Base-by-base conservation (phyloP, 2,113 vertebrate genomes). In the Spheniscus mendiculus region DNA sequence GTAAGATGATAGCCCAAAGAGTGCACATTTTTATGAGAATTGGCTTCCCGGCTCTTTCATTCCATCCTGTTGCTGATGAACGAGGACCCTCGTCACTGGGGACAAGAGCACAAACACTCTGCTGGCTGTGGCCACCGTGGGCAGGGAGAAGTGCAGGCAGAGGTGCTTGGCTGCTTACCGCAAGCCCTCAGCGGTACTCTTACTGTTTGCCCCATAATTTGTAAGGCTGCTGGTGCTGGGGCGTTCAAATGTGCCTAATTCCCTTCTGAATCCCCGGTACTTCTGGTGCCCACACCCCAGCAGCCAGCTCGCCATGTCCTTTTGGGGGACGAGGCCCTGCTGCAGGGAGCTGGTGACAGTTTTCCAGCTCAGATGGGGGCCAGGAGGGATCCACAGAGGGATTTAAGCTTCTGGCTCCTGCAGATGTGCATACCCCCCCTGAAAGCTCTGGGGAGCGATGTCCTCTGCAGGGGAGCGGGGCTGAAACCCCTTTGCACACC, bases 41-140 rank as follows among this genome's bases (percentile, higher is more conserved):
- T 67, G 67, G 14, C 50, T 93, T 71, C 70, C 45, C 0, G 0
- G 30, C 40, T 52, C 52, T 65, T 88, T 56, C 3, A 1, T 76
- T 72, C 61, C 62, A n/a, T 18, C 30, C 74, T 76, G 26, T 78
- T 79, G 77, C 23, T 86, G 83, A 38, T 29, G 22, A 42, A 45
- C 0, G 0, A 58, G 38, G 49, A 86, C 78, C 34, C 77, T 63
- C 1, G 0, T 30, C 26, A 11, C 2, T 0, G 0, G 38, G 42
- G n/a, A 69, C 0, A 0, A 49, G 38, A 67, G 59, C 3, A 1
- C 65, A 50, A 63, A 36, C 12, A 1, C 22, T 20, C 53, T 32
- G 73, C 52, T 67, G 85, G n/a, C 74, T 80, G 63, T 3, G 27
- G 58, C 29, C 4, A 0, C 89, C 9, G 2, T 15, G 61, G 59